Base-by-base conservation (phyloP, 1,140 invertebrate genomes). In the Agrypnia vestita region DNA sequence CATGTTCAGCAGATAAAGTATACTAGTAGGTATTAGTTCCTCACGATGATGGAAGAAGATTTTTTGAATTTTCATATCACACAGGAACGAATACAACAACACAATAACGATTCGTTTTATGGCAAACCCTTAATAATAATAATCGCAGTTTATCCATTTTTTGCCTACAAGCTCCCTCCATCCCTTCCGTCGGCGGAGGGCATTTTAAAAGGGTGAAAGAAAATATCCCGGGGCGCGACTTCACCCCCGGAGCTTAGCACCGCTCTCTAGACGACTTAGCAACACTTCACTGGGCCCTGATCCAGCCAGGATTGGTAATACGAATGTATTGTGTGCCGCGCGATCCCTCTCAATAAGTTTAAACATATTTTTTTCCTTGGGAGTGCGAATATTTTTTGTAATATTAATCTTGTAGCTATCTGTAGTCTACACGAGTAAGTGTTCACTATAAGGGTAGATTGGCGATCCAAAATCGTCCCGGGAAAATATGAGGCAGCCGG, bases 261-360 rank as follows among this genome's bases (percentile, higher is more conserved):
- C 69, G 44, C 76, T 53, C 56, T 53, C 49, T 75, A 81, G 80
- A 81, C 80, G 76, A 71, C 69, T 81, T 81, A 81, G 75, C 47
- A 69, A 76, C 80, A 81, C 80, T 81, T 47, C 76, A 81, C 47
- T 78, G 76, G 53, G 59, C 80, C n/a, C 72, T 21, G 72, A n/a
- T 15, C 69, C 21, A 56, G 75, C 53, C 11, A 59, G 75, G 75
- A 76, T 81, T 59, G 55, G 47, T 69, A 75, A 53, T 78, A 56
- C 43, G 74, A 71, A 76, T 76, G 76, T 72, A 81, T 80, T 75
- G 79, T 80, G 75, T 80, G 53, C 25, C 53, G 53, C 53, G 53
- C n/a, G 53, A 56, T 56, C n/a, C n/a, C 17, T 56, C 17, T 51
- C 1, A 51, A 51, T 51, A 51, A 13, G 3, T 56, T 56, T 7